phyloP scores from a whole-genome alignment of 37 sponge, comb jelly and placozoan species.

The Dysidea cf. avara region DNA sequence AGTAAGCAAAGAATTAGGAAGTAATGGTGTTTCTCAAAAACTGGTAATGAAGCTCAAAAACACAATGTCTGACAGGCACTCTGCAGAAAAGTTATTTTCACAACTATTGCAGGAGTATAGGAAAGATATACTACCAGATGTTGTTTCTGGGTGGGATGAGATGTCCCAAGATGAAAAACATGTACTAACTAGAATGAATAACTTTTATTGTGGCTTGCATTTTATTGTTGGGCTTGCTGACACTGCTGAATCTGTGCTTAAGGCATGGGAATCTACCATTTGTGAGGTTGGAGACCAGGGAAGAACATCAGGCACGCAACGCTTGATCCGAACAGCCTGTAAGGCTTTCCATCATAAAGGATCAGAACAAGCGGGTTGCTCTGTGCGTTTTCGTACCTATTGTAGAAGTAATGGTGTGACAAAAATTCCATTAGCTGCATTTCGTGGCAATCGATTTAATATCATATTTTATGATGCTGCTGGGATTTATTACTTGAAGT shows the following conservation, averaged over 20 bases:
- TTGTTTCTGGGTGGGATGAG: constrained; percentile 13
- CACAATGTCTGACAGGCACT: too few species aligned
- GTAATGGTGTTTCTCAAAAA: too few species aligned
- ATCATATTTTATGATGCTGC: constrained; percentile 50
- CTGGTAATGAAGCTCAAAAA: too few species aligned
- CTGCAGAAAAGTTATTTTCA: too few species aligned
- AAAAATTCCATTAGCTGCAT: constrained; percentile 38
- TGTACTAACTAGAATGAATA: constrained; percentile 28
- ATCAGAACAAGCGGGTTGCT: constrained; percentile 27
- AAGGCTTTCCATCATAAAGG: constrained; percentile 56
- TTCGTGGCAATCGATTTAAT: constrained; percentile 41
- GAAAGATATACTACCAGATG: constrained; percentile 22
- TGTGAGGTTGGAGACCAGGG: too few species aligned
- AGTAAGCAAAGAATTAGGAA: too few species aligned
- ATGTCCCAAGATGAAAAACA: constrained; percentile 16
- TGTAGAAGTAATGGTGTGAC: background rate
- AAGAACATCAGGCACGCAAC: constrained; percentile 1
- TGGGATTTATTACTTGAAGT: constrained; percentile 26
- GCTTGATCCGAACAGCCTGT: constrained; percentile 34
- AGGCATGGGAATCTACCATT: constrained; percentile 13
- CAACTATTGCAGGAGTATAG: constrained; percentile 33
- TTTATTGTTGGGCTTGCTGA: constrained; percentile 42
- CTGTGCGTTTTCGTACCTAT: constrained; percentile 7
- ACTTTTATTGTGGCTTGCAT: constrained; percentile 61
- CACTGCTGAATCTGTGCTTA: constrained; percentile 8